Percentiles rank a stretch among this genome's conserved stretches.
Evolutionary conservation across 2,888 invertebrate genomes (phyloP).

Genomic region (Drosophila recens): DNA sequence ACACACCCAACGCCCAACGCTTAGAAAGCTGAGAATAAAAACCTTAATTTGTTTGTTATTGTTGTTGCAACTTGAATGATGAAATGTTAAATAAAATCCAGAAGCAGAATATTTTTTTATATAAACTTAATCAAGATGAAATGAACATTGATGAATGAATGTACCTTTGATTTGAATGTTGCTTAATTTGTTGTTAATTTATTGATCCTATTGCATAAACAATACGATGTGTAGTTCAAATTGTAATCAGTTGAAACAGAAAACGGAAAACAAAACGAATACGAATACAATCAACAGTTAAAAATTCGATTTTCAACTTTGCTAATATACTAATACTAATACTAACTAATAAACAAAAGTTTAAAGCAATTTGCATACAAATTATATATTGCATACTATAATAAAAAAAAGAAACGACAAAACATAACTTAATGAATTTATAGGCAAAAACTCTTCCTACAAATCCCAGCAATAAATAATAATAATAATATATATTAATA

Average conservation of each 20-base stretch:
- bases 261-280: conserved; percentile 11
- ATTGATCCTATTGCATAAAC: conserved; percentile 27
- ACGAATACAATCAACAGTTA: conserved; percentile 56
- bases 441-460: conserved; percentile 71
- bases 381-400: conserved; percentile 53
- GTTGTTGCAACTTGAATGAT: conserved; percentile 61
- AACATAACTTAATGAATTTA: conserved; percentile 68
- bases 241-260: conserved; percentile 45
- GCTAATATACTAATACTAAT: conserved; percentile 46
- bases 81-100: conserved; percentile 42
- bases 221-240: conserved; percentile 50
- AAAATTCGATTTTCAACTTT: conserved; percentile 59
- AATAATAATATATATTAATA: conserved; percentile 30
- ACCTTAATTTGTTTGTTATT: conserved; percentile 71
- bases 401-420: conserved; percentile 22
- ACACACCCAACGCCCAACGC: conserved; percentile 47
- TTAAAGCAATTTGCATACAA: conserved; percentile 49
- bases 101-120: conserved; percentile 55
- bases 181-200: conserved; percentile 55
- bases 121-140: conserved; percentile 17
- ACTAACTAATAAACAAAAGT: conserved; percentile 24
- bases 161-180: conserved; percentile 64
- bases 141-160: conserved; percentile 15
- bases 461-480: conserved; percentile 57
- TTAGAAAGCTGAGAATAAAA: conserved; percentile 24